These are phyloP conservation scores for sheep (Ovis aries) DNA, from an alignment of 2,113 vertebrate species.

Conservation along the genomic window DNA sequence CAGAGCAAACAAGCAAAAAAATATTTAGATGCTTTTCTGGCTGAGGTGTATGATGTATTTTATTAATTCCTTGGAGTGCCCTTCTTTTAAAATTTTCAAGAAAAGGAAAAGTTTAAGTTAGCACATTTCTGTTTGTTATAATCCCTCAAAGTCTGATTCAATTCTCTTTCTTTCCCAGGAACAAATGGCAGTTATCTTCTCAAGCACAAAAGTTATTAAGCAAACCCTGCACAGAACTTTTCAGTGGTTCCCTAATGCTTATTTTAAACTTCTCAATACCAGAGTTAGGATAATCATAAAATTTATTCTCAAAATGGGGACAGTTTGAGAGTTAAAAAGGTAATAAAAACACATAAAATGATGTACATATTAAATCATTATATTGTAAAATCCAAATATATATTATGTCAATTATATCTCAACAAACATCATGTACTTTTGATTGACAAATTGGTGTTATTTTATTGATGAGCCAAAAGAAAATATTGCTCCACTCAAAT, in stretches of 20 bases:
- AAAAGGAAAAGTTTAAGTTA: neutral
- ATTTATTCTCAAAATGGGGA: neutral
- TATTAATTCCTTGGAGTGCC: neutral
- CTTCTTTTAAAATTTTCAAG: neutral
- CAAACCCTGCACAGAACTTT: neutral
- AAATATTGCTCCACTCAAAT: neutral
- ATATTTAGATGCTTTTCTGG: neutral
- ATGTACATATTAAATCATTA: neutral
- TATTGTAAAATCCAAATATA: neutral
- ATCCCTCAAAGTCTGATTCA: neutral
- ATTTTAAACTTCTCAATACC: neutral
- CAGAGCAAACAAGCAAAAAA: neutral
- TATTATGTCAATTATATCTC: neutral
- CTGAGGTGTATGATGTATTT: neutral
- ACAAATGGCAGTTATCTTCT: neutral
- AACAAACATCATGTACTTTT: neutral
- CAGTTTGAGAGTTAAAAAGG: neutral
- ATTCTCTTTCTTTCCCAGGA: neutral
- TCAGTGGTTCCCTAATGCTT: neutral
- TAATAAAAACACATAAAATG: neutral
- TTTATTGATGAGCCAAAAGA: neutral
- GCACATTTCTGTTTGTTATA: neutral
- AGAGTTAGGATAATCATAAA: neutral
- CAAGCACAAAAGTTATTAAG: neutral
- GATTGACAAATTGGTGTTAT: neutral